Conservation (phyloP, 1,140 invertebrate genomes). For the Drosophila pachea region DNA sequence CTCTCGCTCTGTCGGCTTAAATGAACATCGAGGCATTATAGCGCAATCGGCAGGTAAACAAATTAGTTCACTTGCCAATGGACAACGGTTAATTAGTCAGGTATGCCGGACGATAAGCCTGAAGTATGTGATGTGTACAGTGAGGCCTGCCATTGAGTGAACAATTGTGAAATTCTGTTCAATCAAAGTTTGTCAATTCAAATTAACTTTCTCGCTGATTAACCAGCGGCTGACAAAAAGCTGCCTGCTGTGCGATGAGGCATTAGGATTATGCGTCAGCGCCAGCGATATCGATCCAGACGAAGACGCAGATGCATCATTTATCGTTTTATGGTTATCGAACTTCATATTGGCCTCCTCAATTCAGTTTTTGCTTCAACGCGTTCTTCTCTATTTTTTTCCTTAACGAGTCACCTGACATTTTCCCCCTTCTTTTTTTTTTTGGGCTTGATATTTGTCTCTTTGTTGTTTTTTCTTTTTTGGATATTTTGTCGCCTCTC, state of each 20-base stretch:
- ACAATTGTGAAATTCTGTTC: slow-evolving; percentile 8
- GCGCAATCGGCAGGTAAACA: slow-evolving; percentile 12
- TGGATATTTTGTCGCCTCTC: not conserved
- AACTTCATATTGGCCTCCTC: no score
- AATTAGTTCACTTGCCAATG: slow-evolving; percentile 17
- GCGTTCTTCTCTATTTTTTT: not conserved
- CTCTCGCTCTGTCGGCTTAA: slow-evolving; percentile 2
- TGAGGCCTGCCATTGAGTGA: slow-evolving; percentile 20
- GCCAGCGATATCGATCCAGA: no score
- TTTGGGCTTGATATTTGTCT: not conserved
- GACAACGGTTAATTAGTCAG: slow-evolving; percentile 32
- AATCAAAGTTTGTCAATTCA: no score
- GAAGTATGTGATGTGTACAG: slow-evolving; percentile 10
- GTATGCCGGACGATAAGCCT: slow-evolving; percentile 3
- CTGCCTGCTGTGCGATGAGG: not conserved
- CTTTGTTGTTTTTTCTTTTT: not conserved
- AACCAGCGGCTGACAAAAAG: slow-evolving; percentile 1
- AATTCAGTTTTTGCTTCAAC: no score
- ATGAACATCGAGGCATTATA: not conserved
- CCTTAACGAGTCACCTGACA: not conserved
- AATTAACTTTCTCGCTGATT: no score
- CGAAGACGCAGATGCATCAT: no score
- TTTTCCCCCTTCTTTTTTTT: no score
- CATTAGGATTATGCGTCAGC: no score
- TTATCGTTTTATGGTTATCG: no score